Base-by-base conservation (phyloP, 2,888 invertebrate species). In the Agrochola lota region DNA sequence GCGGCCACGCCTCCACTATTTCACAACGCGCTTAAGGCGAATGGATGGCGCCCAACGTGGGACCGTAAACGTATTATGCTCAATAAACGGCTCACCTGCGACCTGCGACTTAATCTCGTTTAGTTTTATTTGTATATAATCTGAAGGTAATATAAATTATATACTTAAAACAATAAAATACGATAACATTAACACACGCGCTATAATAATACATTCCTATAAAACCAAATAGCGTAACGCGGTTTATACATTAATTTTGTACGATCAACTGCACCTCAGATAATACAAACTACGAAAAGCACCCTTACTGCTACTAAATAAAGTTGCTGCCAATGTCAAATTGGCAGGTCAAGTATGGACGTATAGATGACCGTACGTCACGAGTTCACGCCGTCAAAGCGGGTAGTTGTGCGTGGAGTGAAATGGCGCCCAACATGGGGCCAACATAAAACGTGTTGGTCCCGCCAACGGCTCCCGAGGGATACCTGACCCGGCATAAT, bases 401-500 rank as follows among this genome's bases (percentile, higher is more conserved):
- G 62, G 52, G 74, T 49, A 68, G 77, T 83, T 69, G 71, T 74
- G 86, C 74, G 84, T 83, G 26, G 71, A 83, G 71, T 35, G 49
- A 77, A 84, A 78, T 83, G 84, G 79, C 84, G 79, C 79, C 77
- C 84, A 78, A 74, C 87, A n/a, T 75, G 84, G 75, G 85, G 55
- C 70, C 70, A 76, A 76, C 78, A 74, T 85, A 87, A 86, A 85
- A 85, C 77, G 85, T 81, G 78, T 80, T 77, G 79, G 80, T 80
- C 80, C 72, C 70, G 40, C 57, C 85, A 77, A 85, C 70, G 83
- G 46, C 75, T 80, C 87, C 77, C 81, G 4, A 26, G 83, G 80
- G 87, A 76, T 52, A 85, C 85, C 89, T 88, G 85, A 87, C 87
- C 89, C 74, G 23, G 66, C 77, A 68, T 84, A 84, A 78, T 83